These are phyloP conservation scores for Nomada fucata DNA, from an alignment of 2,888 invertebrate genomes.

Conservation along the genomic window DNA sequence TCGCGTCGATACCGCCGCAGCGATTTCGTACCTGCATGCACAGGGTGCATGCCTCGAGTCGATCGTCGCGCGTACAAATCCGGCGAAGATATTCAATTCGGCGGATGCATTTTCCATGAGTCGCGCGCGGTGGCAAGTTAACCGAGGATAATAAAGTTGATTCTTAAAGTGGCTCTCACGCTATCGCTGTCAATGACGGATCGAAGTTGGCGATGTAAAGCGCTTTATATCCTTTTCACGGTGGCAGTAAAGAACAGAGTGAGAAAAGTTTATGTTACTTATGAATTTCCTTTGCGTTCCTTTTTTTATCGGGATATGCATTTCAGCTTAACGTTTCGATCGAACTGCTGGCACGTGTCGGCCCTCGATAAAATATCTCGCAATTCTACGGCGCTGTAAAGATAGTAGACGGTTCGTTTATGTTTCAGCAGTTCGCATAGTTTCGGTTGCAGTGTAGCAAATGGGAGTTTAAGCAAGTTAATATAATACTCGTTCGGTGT, in stretches of 20 bases:
- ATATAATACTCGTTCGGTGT: too few relatives aligned
- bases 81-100: background rate
- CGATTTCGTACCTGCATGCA: constrained; percentile 38
- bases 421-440: too few relatives aligned
- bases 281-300: background rate
- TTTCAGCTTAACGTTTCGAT: constrained; percentile 9
- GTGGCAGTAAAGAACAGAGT: background rate
- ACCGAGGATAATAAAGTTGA: background rate
- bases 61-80: background rate
- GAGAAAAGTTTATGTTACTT: background rate
- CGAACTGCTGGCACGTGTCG: background rate
- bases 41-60: constrained; percentile 27
- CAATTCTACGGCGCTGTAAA: background rate
- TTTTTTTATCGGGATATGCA: background rate
- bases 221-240: too few relatives aligned
- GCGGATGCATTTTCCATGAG: background rate
- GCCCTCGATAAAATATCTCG: background rate
- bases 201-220: background rate
- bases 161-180: background rate
- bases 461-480: background rate
- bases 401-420: background rate
- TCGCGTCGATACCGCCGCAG: constrained; percentile 15
- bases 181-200: background rate
- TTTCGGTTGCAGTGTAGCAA: background rate
- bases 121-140: background rate